Percentiles rank a stretch among this genome's conserved stretches.
Conservation (phyloP, 1,140 invertebrate species). For the Tetramorium alpestre region DNA sequence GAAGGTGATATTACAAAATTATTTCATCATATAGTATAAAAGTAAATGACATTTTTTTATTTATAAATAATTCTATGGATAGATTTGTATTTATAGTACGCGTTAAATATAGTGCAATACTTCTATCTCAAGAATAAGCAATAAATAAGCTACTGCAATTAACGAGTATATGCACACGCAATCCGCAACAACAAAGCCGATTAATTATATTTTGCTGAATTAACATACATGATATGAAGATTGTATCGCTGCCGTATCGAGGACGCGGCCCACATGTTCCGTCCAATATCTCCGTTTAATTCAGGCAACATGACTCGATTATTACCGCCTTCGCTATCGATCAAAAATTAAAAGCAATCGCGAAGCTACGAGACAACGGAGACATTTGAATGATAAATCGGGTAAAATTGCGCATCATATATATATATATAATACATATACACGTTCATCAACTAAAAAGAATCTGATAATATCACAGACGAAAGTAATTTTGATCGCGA, state of each 20-base stretch:
- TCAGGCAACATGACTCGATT: conserved; percentile 35
- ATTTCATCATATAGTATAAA: background rate
- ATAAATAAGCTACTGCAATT: background rate
- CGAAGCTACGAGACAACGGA: background rate
- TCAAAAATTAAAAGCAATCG: conserved; percentile 2
- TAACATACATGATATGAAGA: conserved; percentile 32
- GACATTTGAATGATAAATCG: background rate
- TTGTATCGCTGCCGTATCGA: background rate
- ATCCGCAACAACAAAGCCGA: conserved; percentile 4
- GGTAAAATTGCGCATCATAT: background rate
- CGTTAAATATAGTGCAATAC: background rate
- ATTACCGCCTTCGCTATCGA: background rate
- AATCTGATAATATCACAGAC: background rate
- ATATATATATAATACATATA: background rate
- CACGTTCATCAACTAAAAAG: background rate
- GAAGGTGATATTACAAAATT: background rate
- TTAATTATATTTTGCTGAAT: conserved; percentile 50
- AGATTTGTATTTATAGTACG: conserved; percentile 18
- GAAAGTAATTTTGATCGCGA: background rate
- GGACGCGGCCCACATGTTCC: background rate
- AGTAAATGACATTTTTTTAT: background rate
- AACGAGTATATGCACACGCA: too few relatives aligned
- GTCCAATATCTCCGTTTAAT: conserved; percentile 14
- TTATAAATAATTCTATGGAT: background rate
- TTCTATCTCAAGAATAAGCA: background rate